phyloP scores from a whole-genome alignment of 2,797 vertebrate genomes.

The Pangasius djambal region DNA sequence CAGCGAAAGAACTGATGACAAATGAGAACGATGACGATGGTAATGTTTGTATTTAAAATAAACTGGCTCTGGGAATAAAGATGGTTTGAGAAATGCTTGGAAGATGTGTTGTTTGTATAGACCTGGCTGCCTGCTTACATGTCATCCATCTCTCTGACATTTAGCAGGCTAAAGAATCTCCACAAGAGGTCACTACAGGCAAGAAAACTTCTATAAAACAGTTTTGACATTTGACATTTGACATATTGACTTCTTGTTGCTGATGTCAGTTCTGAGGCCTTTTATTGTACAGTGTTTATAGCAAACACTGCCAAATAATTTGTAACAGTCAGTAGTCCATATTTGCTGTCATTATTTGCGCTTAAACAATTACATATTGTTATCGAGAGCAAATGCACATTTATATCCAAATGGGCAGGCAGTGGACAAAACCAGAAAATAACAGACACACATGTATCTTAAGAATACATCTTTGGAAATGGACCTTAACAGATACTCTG shows the following conservation, averaged over 20 bases:
- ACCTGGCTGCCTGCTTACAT: neutral
- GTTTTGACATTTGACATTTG: neutral
- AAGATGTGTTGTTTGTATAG: constrained; percentile 10
- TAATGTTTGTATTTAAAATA: constrained; percentile 71
- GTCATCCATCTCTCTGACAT: neutral
- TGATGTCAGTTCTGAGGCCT: neutral
- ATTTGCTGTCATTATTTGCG: neutral
- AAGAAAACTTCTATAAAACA: neutral
- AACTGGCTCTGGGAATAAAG: constrained; percentile 79
- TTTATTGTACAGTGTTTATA: neutral
- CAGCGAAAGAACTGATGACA: constrained; percentile 21
- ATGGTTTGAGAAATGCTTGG: constrained; percentile 70
- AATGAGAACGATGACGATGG: constrained; percentile 53
- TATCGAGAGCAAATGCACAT: neutral
- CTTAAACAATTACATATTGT: neutral
- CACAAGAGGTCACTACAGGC: neutral
- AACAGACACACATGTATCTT: neutral
- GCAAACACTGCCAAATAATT: neutral
- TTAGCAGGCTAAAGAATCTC: neutral
- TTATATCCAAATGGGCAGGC: neutral
- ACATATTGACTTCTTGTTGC: neutral
- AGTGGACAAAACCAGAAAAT: neutral
- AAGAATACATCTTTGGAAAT: neutral
- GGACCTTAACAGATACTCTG: neutral
- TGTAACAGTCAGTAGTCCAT: neutral